Evolutionary conservation across 2,113 vertebrate species (phyloP), one percentile per base, ranked within the genome.

Genomic region (Alectura lathami): DNA sequence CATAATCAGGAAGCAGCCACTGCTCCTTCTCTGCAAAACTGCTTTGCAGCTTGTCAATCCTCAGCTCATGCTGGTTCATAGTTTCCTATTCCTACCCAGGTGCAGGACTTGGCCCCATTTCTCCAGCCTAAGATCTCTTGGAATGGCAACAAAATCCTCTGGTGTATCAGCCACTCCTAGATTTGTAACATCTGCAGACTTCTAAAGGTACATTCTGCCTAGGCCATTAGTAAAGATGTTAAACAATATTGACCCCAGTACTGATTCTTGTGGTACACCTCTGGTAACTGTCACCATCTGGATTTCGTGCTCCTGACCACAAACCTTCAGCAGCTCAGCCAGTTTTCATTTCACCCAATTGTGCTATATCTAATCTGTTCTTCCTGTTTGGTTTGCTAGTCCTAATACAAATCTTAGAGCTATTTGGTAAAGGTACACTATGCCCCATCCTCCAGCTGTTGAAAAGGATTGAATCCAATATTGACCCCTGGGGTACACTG

Each of bases 41-140:
- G 34, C 17, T 20, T 83, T 26, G 42, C 40, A 79, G 4, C 14
- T 60, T 17, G 6, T 48, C 11, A 50, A 0, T 9, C 17, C 7
- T 10, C 20, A 66, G 3, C 0, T 16, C 51, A 1, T 34, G 8
- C 48, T 54, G 4, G 17, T 63, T 32, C 4, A 18, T n/a, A 32
- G 40, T 6, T 6, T 38, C n/a, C n/a, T 64, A 17, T 42, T 82
- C 22, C 36, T 67, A 38, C 7, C 4, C 21, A 29, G 38, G n/a
- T 54, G 34, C 30, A 72, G 67, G n/a, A 62, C 51, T 32, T 57
- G 36, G 3, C n/a, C n/a, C n/a, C n/a, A n/a, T n/a, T n/a, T n/a
- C 36, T 30, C 3, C 6, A 29, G 5, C 26, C 7, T 40, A 7
- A 89, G 17, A 9, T 69, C 15, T 15, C 30, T 69, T 43, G 7